Percentiles rank a stretch among this genome's conserved stretches.
These are phyloP conservation scores for Leptinotarsa undecemlineata DNA, from an alignment of 1,140 invertebrate genomes.

Conservation along the genomic window DNA sequence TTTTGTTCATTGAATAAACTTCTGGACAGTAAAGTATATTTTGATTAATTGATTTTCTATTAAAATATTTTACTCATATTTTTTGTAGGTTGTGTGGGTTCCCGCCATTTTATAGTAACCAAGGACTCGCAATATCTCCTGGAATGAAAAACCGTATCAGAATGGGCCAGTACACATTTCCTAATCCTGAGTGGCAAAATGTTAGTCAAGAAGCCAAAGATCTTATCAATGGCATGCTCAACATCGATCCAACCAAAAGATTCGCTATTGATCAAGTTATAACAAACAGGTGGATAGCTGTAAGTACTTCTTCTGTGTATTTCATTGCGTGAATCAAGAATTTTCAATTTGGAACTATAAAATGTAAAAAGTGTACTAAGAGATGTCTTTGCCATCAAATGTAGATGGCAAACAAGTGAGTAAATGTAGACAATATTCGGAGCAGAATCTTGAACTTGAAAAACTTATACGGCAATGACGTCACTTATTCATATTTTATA, in stretches of 20 bases:
- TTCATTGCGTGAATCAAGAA: too few species aligned
- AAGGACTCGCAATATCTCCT: slow-evolving; percentile 94
- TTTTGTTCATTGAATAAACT: too few species aligned
- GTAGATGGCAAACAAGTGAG: too few species aligned
- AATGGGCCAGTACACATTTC: slow-evolving; percentile 95
- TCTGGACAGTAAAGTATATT: too few species aligned
- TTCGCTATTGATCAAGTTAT: slow-evolving; percentile 90
- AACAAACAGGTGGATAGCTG: slow-evolving; percentile 86
- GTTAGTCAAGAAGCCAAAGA: slow-evolving; percentile 95
- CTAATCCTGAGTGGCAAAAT: slow-evolving; percentile 92
- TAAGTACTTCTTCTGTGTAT: slow-evolving; percentile 56
- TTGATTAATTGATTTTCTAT: too few species aligned
- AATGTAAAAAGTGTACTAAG: too few species aligned
- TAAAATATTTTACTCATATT: not conserved
- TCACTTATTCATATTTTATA: too few species aligned
- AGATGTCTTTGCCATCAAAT: too few species aligned
- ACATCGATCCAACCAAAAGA: slow-evolving; percentile 88
- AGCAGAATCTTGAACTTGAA: too few species aligned
- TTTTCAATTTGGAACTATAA: too few species aligned
- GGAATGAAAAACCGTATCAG: slow-evolving; percentile 99
- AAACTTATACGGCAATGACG: too few species aligned
- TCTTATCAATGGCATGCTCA: slow-evolving; percentile 90
- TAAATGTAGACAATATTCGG: too few species aligned
- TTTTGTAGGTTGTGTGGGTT: slow-evolving; percentile 85
- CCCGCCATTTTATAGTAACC: slow-evolving; percentile 97